Evolutionary conservation across 2,797 vertebrate species (phyloP), one percentile per base, ranked within the genome.

Genomic region (Paramormyrops hopkinsi): DNA sequence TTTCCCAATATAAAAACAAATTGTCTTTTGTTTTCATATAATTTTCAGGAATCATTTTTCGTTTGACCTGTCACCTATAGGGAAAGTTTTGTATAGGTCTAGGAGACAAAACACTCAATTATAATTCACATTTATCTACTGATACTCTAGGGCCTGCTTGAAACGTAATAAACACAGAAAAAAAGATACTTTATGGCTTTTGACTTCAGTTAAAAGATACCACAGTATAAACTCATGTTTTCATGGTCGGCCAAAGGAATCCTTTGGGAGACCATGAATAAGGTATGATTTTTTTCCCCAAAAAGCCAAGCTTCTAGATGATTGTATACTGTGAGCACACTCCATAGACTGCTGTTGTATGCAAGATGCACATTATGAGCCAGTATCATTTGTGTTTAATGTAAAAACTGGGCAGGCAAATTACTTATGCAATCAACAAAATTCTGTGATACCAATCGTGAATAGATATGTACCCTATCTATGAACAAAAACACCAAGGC

Each of bases 141-240:
- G 4, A 29, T 51, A 50, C 48, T 51, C 22, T 50, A 17, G 83
- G 22, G 83, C 83, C 44, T 53, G n/a, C 48, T 50, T 53, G 83
- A 22, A 22, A 85, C 4, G 50, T 85, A 51, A 48, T 25, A 50
- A 85, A 25, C 22, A 51, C 82, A 85, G 44, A 51, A 53, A 48
- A 83, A 85, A 85, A 25, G 22, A 51, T 51, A 51, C 48, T 85
- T 85, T 50, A 85, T 85, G 48, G 44, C 22, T 25, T 85, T 51
- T 85, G 83, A 88, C 59, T 59, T 46, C 8, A 82, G 76, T 65
- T 65, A 44, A 85, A 85, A 50, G 83, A 44, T 51, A 85, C 48
- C 48, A 50, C 48, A 85, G n/a, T 85, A 25, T 85, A 25, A 50
- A 51, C 25, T 29, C 12, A 33, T 51, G 44, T 53, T 51, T 85